A percentile compares a stretch with the other conserved stretches of the same genome.
phyloP scores from a whole-genome alignment of 2,888 invertebrate species.

The Pandemis corylana region DNA sequence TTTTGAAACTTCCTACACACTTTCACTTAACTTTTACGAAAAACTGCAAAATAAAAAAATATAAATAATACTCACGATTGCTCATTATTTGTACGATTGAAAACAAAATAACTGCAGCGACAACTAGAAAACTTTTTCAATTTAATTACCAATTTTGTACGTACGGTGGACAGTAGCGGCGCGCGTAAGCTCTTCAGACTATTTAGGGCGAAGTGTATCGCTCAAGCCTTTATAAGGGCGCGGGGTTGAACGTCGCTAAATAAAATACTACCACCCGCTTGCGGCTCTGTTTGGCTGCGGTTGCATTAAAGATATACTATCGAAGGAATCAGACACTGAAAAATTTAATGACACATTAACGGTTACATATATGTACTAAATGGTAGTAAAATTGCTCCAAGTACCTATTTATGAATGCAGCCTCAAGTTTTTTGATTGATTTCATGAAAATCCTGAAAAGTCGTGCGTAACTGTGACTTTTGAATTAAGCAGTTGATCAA shows the following conservation, averaged over 20 bases:
- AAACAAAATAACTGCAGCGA: background rate
- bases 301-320: background rate
- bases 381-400: too few relatives aligned
- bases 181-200: conserved; percentile 61
- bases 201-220: conserved; percentile 63
- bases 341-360: too few relatives aligned
- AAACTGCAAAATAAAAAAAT: background rate
- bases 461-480: too few relatives aligned
- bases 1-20: background rate
- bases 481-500: too few relatives aligned
- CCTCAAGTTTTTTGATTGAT: too few relatives aligned
- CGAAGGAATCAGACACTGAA: background rate
- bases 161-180: conserved; percentile 48
- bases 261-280: background rate
- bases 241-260: conserved; percentile 28
- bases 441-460: too few relatives aligned
- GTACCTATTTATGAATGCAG: too few relatives aligned
- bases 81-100: conserved; percentile 18
- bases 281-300: conserved; percentile 3
- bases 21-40: background rate
- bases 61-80: conserved; percentile 18
- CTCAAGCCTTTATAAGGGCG: conserved; percentile 71
- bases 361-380: too few relatives aligned
- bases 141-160: conserved; percentile 45
- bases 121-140: conserved; percentile 32